Conservation (phyloP, 1,140 invertebrate species). For the Coboldia fuscipes region DNA sequence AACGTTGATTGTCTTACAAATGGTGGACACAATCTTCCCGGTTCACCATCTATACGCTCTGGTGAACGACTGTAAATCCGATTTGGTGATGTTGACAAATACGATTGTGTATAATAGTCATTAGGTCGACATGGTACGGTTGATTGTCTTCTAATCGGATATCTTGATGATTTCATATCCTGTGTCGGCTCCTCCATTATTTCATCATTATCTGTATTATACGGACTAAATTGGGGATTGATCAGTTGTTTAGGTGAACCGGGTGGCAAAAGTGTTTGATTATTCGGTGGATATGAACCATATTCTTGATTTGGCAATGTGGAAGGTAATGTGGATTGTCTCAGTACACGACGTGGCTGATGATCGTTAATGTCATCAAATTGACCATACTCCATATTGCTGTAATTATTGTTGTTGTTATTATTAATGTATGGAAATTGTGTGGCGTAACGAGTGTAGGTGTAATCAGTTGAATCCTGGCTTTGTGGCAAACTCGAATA, state of each 20-base stretch:
- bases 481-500: no score
- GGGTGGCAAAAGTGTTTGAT: conserved; percentile 15
- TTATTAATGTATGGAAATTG: no score
- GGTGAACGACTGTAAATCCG: conserved; percentile 18
- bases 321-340: conserved; percentile 18
- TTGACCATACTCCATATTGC: no score
- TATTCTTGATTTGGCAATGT: conserved; percentile 8
- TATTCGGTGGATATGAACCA: conserved; percentile 16
- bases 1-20: conserved; percentile 20
- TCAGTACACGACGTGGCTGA: conserved; percentile 13
- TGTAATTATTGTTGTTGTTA: no score
- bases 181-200: conserved; percentile 14
- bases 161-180: conserved; percentile 11
- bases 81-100: conserved; percentile 20
- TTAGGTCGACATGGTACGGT: conserved; percentile 17
- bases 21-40: conserved; percentile 13
- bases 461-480: no score
- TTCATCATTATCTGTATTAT: conserved; percentile 16
- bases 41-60: conserved; percentile 10
- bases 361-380: conserved; percentile 1
- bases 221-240: conserved; percentile 17
- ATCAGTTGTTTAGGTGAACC: conserved; percentile 19
- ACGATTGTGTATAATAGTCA: conserved; percentile 9
- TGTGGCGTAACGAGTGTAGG: no score
- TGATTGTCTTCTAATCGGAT: conserved; percentile 16